Evolutionary conservation across 2,888 invertebrate genomes (phyloP).

Genomic region (Athalia rosae): DNA sequence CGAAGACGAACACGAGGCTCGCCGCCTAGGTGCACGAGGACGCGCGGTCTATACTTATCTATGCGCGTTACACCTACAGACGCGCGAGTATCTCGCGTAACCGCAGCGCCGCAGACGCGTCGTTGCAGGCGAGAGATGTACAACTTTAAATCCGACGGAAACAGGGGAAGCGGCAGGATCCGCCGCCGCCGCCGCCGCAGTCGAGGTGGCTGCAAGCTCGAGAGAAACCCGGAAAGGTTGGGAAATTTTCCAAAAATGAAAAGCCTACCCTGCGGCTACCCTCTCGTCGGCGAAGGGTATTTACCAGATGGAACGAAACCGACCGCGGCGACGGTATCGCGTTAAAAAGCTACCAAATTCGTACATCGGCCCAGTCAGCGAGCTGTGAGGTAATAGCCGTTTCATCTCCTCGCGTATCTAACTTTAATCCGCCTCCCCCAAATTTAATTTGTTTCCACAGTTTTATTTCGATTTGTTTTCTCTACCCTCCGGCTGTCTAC

Average conservation of each 20-base stretch:
- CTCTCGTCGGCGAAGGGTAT: slow-evolving; percentile 35
- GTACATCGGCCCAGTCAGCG: slow-evolving; percentile 26
- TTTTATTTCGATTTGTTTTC: slow-evolving; percentile 32
- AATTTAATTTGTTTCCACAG: slow-evolving; percentile 36
- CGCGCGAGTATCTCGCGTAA: background rate
- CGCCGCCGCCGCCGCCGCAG: background rate
- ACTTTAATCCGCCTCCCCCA: slow-evolving; percentile 19
- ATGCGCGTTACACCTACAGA: background rate
- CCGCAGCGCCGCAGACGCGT: too few relatives aligned
- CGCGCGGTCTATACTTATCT: too few relatives aligned
- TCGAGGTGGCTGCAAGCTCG: background rate
- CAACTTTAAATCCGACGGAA: too few relatives aligned
- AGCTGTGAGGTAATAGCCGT: slow-evolving; percentile 37
- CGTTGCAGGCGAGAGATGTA: too few relatives aligned
- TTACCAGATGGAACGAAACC: slow-evolving; percentile 38
- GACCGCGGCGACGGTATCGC: slow-evolving; percentile 24
- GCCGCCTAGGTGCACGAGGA: too few relatives aligned
- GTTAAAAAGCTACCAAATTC: slow-evolving; percentile 42
- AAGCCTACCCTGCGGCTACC: slow-evolving; percentile 38
- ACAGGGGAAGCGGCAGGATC: too few relatives aligned
- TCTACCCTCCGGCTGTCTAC: background rate
- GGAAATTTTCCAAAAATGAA: slow-evolving; percentile 44
- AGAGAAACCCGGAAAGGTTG: slow-evolving; percentile 23
- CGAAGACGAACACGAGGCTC: too few relatives aligned
- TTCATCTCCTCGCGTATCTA: slow-evolving; percentile 33